Evolutionary conservation across 1,140 invertebrate species (phyloP).

Genomic region (Drosophila gunungcola): DNA sequence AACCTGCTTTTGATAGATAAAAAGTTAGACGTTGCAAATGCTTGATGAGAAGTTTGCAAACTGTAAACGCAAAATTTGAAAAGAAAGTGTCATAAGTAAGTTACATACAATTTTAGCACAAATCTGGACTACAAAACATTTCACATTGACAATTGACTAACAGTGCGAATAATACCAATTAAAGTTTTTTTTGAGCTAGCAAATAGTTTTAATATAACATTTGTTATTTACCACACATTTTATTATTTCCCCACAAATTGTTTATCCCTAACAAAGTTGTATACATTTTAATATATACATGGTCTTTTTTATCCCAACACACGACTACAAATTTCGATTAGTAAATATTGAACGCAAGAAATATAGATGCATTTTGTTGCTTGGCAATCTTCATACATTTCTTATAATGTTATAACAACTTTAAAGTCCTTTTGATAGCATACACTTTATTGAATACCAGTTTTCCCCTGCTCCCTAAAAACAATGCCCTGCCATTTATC

Average conservation of each 20-base stretch:
- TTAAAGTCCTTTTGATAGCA: neutral
- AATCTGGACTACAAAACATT: neutral
- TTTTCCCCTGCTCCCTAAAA: neutral
- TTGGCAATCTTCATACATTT: too few species aligned
- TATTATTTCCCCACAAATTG: too few species aligned
- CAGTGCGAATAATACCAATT: neutral
- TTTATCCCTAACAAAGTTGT: too few species aligned
- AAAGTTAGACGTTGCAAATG: constrained; percentile 26
- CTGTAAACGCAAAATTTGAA: constrained; percentile 12
- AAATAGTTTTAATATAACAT: too few species aligned
- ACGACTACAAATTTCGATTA: too few species aligned
- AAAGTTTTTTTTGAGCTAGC: too few species aligned
- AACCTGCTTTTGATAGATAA: constrained; percentile 42
- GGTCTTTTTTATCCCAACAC: too few species aligned
- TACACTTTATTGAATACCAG: neutral
- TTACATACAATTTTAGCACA: neutral
- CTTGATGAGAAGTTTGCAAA: constrained; percentile 19
- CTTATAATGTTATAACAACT: too few species aligned
- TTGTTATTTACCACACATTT: too few species aligned
- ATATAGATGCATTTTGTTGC: too few species aligned
- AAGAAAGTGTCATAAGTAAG: constrained; percentile 16
- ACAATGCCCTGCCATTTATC: constrained; percentile 29
- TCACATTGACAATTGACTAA: neutral
- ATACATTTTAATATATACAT: too few species aligned
- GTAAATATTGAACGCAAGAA: neutral